Evolutionary conservation across 1,140 invertebrate genomes (phyloP), one percentile per base, ranked within the genome.

Genomic region (Mycetomoellerius zeteki): DNA sequence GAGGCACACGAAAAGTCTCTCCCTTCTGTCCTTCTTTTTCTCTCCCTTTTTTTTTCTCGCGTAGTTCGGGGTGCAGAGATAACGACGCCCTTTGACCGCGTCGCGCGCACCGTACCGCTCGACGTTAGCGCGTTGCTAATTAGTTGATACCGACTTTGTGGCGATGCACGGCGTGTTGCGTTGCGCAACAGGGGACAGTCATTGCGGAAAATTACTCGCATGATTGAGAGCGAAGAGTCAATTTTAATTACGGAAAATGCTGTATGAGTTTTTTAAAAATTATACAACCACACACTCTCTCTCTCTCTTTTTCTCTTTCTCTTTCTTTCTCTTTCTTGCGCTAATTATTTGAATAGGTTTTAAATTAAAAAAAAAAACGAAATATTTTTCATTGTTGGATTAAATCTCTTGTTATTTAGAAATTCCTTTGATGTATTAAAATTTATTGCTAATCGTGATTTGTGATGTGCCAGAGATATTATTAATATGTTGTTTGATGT

Each of bases 131-230:
- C 71, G 65, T 76, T 72, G 87, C 78, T 91, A 91, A 91, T 91
- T 91, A 91, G 89, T 89, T 71, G 89, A 85, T 89, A 85, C 60
- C 71, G 78, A 90, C 87, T 91, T 91, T 90, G 90, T 89, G 69
- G 62, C 65, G 33, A 69, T 71, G 21, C 62, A 24, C 30, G 21
- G 14, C 56, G 16, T 14, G 37, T 73, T 14, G 72, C 30, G 64
- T 56, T 21, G 7, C 81, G 14, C 67, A 73, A 75, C 65, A 50
- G 33, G 37, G 65, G 14, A 72, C 50, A 73, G 50, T 19, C 54
- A 65, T 86, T 72, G 56, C 62, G 84, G 50, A 82, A 89, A 89
- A 89, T 81, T 86, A 24, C 37, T 54, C n/a, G 56, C 47, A 27
- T 58, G 58, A 77, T 69, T 69, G 73, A 56, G 50, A 60, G 71